Base-by-base conservation (phyloP, 37 sponge, comb jelly and placozoan genomes). In the Haliclona indistincta region DNA sequence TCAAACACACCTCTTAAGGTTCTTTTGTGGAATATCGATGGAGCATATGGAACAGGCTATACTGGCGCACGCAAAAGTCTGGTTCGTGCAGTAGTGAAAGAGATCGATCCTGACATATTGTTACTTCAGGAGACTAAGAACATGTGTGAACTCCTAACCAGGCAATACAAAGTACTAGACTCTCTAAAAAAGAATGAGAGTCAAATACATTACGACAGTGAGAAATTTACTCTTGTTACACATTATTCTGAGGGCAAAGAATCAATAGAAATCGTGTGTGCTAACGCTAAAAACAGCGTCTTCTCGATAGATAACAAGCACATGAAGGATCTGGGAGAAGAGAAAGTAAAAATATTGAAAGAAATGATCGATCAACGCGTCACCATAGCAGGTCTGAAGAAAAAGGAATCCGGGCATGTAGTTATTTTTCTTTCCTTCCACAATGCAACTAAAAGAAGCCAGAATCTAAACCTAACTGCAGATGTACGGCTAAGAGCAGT, bases 51-150 rank as follows among this genome's bases (percentile, higher is more conserved):
- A n/a, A n/a, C n/a, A n/a, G n/a, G n/a, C n/a, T n/a, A n/a, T n/a
- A n/a, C n/a, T n/a, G n/a, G n/a, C n/a, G n/a, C 51, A 29, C 8
- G 61, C 6, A 58, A 58, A 7, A 6, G 8, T 6, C 61, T 58
- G 22, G 61, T 58, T 30, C 61, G 30, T 20, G 17, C 28, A 29
- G 61, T 58, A 58, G n/a, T 58, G 19, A 58, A 15, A 30, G 22
- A 13, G n/a, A 58, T 58, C 30, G 28, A 15, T 6, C n/a, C 61
- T 20, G 61, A 58, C 28, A 30, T 58, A 58, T 6, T 58, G 22
- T 30, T 58, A 30, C 61, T 58, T 7, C 61, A 58, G 22, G 61
- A 58, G 61, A 58, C 61, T 58, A 58, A 13, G 22, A 58, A 26
- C n/a, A n/a, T n/a, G n/a, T n/a, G n/a, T n/a, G n/a, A n/a, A n/a